A percentile compares a stretch with the other conserved stretches of the same genome.
phyloP scores from a whole-genome alignment of 2,888 invertebrate species.

The Rutpela maculata region DNA sequence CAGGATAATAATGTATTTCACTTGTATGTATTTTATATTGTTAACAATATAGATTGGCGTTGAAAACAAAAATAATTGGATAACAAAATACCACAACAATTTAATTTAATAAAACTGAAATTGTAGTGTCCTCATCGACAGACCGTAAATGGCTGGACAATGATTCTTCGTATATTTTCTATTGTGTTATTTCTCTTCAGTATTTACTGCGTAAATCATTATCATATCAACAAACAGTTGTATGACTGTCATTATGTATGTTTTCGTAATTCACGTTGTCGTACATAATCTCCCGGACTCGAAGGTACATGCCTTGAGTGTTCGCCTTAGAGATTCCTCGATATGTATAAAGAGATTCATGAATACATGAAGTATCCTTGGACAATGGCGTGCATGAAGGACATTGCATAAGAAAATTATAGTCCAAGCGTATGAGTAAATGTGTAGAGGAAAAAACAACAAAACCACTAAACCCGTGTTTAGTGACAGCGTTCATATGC shows the following conservation, averaged over 20 bases:
- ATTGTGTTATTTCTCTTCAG: not conserved
- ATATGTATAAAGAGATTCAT: not conserved
- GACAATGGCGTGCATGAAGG: not conserved
- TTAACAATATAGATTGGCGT: no score
- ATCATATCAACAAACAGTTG: not conserved
- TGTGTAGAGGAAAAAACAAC: no score
- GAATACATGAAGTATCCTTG: not conserved
- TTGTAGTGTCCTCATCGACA: no score
- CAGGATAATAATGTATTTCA: no score
- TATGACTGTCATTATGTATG: constrained; percentile 4
- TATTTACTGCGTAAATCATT: constrained; percentile 2
- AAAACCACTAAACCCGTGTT: no score
- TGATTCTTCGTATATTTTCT: not conserved
- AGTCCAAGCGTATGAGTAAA: no score
- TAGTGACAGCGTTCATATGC: no score
- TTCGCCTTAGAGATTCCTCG: not conserved
- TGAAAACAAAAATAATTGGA: no score
- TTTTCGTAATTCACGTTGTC: not conserved
- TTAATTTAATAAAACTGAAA: no score
- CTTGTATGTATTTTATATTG: no score
- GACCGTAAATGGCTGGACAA: no score
- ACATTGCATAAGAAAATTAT: not conserved
- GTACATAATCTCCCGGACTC: constrained; percentile 8
- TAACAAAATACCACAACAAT: no score
- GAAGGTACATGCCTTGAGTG: not conserved